A percentile compares a stretch with the other conserved stretches of the same genome.
These are phyloP conservation scores for Plebejus melissa DNA, from an alignment of 2,888 invertebrate genomes.

Conservation along the genomic window DNA sequence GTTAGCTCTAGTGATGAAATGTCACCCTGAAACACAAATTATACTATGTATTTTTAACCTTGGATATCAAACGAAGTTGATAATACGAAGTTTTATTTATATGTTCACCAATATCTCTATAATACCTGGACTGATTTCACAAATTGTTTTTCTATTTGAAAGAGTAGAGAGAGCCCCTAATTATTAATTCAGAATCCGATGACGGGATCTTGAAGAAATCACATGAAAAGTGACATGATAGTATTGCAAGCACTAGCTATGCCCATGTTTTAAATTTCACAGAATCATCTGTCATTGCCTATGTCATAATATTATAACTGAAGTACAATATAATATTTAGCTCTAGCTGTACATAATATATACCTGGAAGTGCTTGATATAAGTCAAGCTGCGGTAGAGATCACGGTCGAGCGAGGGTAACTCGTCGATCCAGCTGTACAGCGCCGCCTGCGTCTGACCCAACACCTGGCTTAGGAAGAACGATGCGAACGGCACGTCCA, in stretches of 20 bases:
- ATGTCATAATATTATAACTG: too few relatives aligned
- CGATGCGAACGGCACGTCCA: constrained; percentile 98
- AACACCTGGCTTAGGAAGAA: constrained; percentile 98
- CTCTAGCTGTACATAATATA: too few relatives aligned
- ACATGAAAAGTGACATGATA: too few relatives aligned
- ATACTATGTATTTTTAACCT: not conserved
- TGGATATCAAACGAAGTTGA: not conserved
- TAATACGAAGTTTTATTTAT: not conserved
- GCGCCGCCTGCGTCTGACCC: constrained; percentile 93
- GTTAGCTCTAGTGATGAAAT: constrained; percentile 95
- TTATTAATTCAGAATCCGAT: too few relatives aligned
- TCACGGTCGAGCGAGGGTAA: constrained; percentile 97
- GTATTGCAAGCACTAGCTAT: too few relatives aligned
- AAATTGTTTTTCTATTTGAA: not conserved
- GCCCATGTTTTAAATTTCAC: too few relatives aligned
- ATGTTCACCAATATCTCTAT: not conserved
- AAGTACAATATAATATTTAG: too few relatives aligned
- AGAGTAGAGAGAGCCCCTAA: too few relatives aligned
- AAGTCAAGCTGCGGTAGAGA: constrained; percentile 96
- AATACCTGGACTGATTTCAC: not conserved
- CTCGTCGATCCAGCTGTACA: constrained; percentile 99
- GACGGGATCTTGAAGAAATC: not conserved
- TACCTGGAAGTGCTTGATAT: constrained; percentile 93
- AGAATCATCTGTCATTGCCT: too few relatives aligned
- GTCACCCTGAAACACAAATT: constrained; percentile 81